Percentiles rank a stretch among this genome's conserved stretches.
These are phyloP conservation scores for Rhagonycha lutea DNA, from an alignment of 2,888 invertebrate species.

Conservation along the genomic window DNA sequence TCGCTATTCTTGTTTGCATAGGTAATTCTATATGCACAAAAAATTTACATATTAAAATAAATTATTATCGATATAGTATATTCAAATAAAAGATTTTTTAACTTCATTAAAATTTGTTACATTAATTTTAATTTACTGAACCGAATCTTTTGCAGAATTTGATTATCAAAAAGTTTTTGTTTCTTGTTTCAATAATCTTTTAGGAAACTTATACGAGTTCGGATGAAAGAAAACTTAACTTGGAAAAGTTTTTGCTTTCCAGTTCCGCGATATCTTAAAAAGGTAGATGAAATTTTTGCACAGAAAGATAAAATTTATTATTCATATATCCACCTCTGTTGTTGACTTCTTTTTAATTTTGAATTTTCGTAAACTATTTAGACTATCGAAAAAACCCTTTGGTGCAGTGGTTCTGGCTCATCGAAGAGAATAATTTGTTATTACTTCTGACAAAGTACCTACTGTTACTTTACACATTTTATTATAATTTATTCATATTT, in stretches of 20 bases:
- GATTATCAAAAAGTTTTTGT: constrained; percentile 13
- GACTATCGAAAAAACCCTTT: background rate
- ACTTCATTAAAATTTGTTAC: background rate
- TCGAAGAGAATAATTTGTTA: background rate
- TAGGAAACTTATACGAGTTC: constrained; percentile 13
- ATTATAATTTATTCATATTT: constrained; percentile 3
- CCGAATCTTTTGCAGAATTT: constrained; percentile 10
- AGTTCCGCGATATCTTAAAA: background rate
- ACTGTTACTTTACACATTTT: background rate
- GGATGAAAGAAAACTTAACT: constrained; percentile 2
- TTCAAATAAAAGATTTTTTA: background rate
- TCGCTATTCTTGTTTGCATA: background rate
- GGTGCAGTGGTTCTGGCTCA: background rate
- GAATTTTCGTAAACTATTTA: background rate
- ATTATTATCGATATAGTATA: background rate
- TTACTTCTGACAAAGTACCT: background rate
- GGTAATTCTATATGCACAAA: background rate
- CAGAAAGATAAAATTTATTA: background rate
- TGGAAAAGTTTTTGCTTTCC: constrained; percentile 2
- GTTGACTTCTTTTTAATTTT: background rate
- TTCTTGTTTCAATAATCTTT: constrained; percentile 17
- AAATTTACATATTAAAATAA: background rate
- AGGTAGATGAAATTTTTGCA: background rate
- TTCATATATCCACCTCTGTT: background rate
- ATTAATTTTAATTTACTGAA: constrained; percentile 6